A percentile compares a stretch with the other conserved stretches of the same genome.
phyloP scores from a whole-genome alignment of 2,113 vertebrate species.

The Peromyscus californicus region DNA sequence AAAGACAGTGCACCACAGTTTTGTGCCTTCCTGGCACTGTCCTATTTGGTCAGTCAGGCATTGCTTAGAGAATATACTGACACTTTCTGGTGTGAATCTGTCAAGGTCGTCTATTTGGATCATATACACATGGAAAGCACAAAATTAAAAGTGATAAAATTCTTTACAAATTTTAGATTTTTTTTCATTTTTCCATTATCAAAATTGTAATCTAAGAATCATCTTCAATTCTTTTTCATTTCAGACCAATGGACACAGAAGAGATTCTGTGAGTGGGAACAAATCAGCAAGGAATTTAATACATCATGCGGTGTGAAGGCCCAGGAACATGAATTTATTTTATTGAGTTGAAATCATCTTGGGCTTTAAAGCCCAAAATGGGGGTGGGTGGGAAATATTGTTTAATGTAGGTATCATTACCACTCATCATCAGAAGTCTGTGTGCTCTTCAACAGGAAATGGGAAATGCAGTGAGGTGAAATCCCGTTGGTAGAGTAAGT shows the following conservation, averaged over 20 bases:
- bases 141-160: conserved; percentile 31
- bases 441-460: background rate
- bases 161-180: background rate
- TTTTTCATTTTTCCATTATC: background rate
- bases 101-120: background rate
- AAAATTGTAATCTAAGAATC: background rate
- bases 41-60: conserved; percentile 23
- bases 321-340: background rate
- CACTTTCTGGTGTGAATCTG: background rate
- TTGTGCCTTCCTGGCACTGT: background rate
- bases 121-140: background rate
- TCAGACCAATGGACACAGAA: background rate
- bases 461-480: background rate
- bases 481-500: background rate
- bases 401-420: background rate
- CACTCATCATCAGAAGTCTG: background rate
- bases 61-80: conserved; percentile 36
- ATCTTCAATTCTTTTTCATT: conserved; percentile 32
- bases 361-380: background rate
- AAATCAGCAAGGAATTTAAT: background rate
- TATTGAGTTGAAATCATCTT: background rate
- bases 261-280: background rate
- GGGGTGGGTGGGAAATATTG: background rate
- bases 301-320: background rate
- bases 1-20: background rate